Evolutionary conservation across 2,113 vertebrate genomes (phyloP).

Genomic region (Eleginops maclovinus): DNA sequence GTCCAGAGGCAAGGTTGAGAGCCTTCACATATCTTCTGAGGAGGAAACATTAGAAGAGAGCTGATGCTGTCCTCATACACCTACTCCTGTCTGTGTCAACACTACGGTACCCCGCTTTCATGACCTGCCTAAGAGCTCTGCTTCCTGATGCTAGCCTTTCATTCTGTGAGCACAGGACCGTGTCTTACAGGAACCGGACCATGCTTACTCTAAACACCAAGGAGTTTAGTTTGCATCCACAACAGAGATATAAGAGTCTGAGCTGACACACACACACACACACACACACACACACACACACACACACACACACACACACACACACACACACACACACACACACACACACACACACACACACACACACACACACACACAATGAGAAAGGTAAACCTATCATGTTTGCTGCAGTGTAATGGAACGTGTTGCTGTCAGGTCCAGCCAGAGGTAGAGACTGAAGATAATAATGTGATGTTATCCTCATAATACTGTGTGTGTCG

Average conservation of each 20-base stretch:
- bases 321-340: too few species aligned
- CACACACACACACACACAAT: background rate
- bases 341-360: too few species aligned
- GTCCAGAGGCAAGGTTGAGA: slow-evolving; percentile 69
- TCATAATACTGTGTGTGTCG: background rate
- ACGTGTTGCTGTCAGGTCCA: background rate
- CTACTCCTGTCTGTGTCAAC: background rate
- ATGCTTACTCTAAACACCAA: too few species aligned
- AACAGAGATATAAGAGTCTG: background rate
- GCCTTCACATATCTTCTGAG: slow-evolving; percentile 39
- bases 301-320: too few species aligned
- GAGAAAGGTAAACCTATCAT: too few species aligned
- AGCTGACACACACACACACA: background rate
- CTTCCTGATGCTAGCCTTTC: background rate
- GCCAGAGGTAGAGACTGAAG: background rate
- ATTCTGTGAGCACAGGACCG: background rate
- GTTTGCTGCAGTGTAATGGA: too few species aligned
- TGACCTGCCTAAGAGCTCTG: background rate
- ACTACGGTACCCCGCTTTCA: background rate
- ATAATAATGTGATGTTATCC: background rate
- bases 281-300: too few species aligned
- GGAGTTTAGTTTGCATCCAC: too few species aligned
- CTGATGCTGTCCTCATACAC: background rate
- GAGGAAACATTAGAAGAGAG: slow-evolving; percentile 26
- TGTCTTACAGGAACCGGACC: too few species aligned